phyloP scores from a whole-genome alignment of 1,140 invertebrate species.

The Lepidurus packardi region DNA sequence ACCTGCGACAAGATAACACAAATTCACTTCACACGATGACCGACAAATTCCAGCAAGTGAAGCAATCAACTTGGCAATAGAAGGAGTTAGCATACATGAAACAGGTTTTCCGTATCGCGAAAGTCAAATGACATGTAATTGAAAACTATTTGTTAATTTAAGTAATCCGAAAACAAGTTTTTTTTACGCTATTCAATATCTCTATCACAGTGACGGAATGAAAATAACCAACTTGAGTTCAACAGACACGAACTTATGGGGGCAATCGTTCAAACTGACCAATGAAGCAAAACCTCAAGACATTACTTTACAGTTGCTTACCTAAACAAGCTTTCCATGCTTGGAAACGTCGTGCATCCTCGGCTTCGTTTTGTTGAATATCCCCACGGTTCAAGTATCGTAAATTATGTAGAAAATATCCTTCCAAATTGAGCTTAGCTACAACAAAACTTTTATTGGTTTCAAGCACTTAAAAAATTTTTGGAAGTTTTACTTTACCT shows the following conservation, averaged over 20 bases:
- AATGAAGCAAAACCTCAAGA: too few relatives aligned
- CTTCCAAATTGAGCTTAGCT: slow-evolving; percentile 65
- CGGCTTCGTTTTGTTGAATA: slow-evolving; percentile 61
- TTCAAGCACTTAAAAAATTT: neutral
- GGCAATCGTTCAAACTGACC: too few relatives aligned
- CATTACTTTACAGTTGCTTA: slow-evolving; percentile 34
- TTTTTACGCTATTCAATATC: neutral
- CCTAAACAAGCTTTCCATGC: slow-evolving; percentile 85
- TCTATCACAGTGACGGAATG: neutral
- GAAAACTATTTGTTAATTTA: neutral
- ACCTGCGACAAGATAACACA: slow-evolving; percentile 44
- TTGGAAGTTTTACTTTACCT: slow-evolving; percentile 45
- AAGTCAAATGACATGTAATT: neutral
- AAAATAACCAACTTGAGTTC: neutral
- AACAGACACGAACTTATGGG: too few relatives aligned
- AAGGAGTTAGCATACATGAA: neutral
- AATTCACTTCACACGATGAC: neutral
- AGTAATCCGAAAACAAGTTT: neutral
- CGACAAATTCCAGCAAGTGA: neutral
- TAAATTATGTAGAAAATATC: slow-evolving; percentile 71
- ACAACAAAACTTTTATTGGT: slow-evolving; percentile 25
- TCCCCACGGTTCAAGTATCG: slow-evolving; percentile 72
- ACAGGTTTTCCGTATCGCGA: neutral
- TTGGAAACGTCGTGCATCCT: slow-evolving; percentile 69
- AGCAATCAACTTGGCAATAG: neutral